A percentile compares a stretch with the other conserved stretches of the same genome.
Evolutionary conservation across 2,888 invertebrate genomes (phyloP).

Genomic region (Meliscaeva auricollis): DNA sequence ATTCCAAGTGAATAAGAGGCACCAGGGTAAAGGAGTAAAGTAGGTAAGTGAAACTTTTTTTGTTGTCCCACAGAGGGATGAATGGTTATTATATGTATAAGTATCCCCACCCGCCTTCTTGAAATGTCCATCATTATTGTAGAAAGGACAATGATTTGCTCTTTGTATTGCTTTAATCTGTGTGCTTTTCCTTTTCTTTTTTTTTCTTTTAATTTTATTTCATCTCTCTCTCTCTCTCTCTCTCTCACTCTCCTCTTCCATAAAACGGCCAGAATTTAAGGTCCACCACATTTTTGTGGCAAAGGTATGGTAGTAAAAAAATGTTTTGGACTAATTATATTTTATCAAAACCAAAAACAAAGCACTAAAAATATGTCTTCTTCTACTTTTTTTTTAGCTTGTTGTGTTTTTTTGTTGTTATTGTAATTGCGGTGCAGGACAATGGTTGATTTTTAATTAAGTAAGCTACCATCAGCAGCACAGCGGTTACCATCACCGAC

Average conservation of each 20-base stretch:
- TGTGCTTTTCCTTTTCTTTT: slow-evolving; percentile 18
- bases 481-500: slow-evolving; percentile 51
- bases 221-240: too few relatives aligned
- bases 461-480: slow-evolving; percentile 43
- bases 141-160: slow-evolving; percentile 71
- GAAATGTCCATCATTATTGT: slow-evolving; percentile 65
- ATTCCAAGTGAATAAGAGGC: slow-evolving; percentile 57
- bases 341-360: slow-evolving; percentile 36
- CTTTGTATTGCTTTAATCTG: slow-evolving; percentile 63
- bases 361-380: slow-evolving; percentile 37
- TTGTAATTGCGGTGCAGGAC: slow-evolving; percentile 49
- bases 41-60: slow-evolving; percentile 39
- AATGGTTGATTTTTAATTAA: slow-evolving; percentile 68
- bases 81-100: slow-evolving; percentile 59
- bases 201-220: slow-evolving; percentile 3
- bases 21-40: background rate
- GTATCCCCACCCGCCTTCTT: slow-evolving; percentile 32
- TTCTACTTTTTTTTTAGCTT: background rate
- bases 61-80: slow-evolving; percentile 38
- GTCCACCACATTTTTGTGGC: slow-evolving; percentile 63
- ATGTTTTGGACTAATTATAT: slow-evolving; percentile 71
- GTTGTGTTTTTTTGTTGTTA: slow-evolving; percentile 49
- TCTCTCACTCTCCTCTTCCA: too few relatives aligned
- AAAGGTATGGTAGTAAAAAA: too few relatives aligned
- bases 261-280: slow-evolving; percentile 25